Evolutionary conservation across 2,113 vertebrate genomes (phyloP).

Genomic region (Anthoscopus minutus): DNA sequence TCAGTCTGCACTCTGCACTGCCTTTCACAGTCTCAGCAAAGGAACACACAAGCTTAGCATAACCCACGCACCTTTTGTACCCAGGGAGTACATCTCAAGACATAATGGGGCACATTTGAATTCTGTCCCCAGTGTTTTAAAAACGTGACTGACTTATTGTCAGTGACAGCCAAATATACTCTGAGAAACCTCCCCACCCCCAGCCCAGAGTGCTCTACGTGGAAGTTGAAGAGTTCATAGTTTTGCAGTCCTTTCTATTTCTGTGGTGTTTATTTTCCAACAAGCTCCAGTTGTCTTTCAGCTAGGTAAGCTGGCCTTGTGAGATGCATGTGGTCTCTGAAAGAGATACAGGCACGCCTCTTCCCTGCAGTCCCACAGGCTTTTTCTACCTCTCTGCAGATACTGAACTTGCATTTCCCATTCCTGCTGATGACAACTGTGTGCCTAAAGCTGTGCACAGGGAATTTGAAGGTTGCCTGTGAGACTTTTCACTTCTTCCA

Average conservation of each 20-base stretch:
- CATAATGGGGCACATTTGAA: constrained; percentile 43
- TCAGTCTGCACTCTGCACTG: not conserved
- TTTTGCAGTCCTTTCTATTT: not conserved
- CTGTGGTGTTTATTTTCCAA: constrained; percentile 3
- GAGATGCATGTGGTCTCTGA: not conserved
- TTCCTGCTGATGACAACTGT: not conserved
- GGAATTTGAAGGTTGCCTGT: not conserved
- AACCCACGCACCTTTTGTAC: constrained; percentile 37
- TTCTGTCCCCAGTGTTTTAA: constrained; percentile 8
- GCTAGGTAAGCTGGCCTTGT: not conserved
- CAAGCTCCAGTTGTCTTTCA: not conserved
- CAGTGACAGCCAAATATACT: not conserved
- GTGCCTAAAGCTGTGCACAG: not conserved
- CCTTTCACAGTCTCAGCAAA: not conserved
- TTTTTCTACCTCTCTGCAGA: not conserved
- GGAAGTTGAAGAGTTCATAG: not conserved
- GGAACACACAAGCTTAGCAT: not conserved
- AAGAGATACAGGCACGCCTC: not conserved
- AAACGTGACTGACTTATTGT: constrained; percentile 47
- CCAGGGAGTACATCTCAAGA: constrained; percentile 2
- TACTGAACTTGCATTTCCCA: not conserved
- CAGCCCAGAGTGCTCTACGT: not conserved
- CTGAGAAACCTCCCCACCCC: constrained; percentile 15
- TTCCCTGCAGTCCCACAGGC: not conserved
- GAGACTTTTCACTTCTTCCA: not conserved